Evolutionary conservation across 2,888 invertebrate genomes (phyloP), one percentile per base, ranked within the genome.

Genomic region (Eledona agricola): DNA sequence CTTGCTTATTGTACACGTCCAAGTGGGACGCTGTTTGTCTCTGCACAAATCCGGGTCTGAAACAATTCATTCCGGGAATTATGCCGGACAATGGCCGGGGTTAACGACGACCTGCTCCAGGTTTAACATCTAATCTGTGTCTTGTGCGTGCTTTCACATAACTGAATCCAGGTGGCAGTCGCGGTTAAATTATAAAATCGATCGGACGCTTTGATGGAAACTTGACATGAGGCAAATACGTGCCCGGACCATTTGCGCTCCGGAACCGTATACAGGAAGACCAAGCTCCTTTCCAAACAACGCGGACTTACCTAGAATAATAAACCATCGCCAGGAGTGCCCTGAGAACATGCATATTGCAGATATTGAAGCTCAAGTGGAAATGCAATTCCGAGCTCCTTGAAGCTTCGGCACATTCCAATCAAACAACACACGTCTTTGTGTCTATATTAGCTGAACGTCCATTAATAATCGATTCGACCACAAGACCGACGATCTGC

Each of bases 401-500:
- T 25, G 11, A 17, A 46, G 26, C 34, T 46, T 32, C 16, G 22
- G 7, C 26, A n/a, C 19, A 19, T 6, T 20, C 17, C 9, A 15
- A 37, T 7, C 7, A 25, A 25, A 38, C 25, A 35, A 9, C 25
- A 38, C 38, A 38, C 25, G 25, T 25, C 12, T 9, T 3, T 23
- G 15, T 38, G 38, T 38, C 23, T 17, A 38, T 26, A 26, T 38
- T 25, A 16, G 4, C 25, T 6, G 7, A 34, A 12, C 12, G 37
- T 22, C 38, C 31, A 34, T 53, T 58, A 54, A 42, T 46, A 45
- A 60, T 62, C 64, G 57, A 53, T 59, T 62, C 59, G 57, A 31
- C 11, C 19, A 56, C 53, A 60, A 62, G 62, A 59, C 45, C 62
- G 59, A 62, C 57, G 62, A 64, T 62, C 59, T 60, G 62, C 59